Conservation (phyloP, 2,113 vertebrate species). For the Turnix velox region DNA sequence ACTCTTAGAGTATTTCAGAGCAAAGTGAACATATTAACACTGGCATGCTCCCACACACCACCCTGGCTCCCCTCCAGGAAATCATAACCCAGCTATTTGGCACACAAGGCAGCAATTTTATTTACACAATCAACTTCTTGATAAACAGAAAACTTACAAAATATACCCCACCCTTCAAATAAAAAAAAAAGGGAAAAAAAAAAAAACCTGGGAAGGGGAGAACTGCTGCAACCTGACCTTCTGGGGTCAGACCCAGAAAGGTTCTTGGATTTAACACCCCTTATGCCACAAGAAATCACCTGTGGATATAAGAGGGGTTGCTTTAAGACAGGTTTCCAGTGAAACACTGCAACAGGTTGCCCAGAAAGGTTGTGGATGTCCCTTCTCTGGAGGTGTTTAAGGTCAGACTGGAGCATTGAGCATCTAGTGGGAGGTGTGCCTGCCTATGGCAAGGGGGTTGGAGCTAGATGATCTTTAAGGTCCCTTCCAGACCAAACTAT, state of each 20-base stretch:
- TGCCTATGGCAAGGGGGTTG: no score
- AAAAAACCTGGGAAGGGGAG: not conserved
- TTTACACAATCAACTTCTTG: slow-evolving; percentile 65
- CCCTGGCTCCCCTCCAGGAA: slow-evolving; percentile 55
- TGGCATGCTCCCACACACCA: slow-evolving; percentile 61
- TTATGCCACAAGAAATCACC: not conserved
- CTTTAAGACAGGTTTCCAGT: not conserved
- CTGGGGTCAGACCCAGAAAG: not conserved
- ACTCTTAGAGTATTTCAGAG: slow-evolving; percentile 60
- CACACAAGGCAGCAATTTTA: slow-evolving; percentile 46
- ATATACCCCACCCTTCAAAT: slow-evolving; percentile 28
- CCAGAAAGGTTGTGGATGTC: no score
- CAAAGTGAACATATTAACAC: slow-evolving; percentile 63
- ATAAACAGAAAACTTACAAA: slow-evolving; percentile 61
- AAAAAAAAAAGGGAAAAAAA: not conserved
- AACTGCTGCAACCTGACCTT: not conserved
- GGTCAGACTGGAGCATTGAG: no score
- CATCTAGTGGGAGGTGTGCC: no score
- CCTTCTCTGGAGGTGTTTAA: no score
- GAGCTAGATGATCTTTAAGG: no score
- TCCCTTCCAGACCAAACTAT: no score
- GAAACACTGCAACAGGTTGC: no score
- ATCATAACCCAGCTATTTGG: slow-evolving; percentile 47
- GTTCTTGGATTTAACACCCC: not conserved
- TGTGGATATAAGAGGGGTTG: not conserved